Conservation (phyloP, 2,113 vertebrate species). For the Onychostoma macrolepis region DNA sequence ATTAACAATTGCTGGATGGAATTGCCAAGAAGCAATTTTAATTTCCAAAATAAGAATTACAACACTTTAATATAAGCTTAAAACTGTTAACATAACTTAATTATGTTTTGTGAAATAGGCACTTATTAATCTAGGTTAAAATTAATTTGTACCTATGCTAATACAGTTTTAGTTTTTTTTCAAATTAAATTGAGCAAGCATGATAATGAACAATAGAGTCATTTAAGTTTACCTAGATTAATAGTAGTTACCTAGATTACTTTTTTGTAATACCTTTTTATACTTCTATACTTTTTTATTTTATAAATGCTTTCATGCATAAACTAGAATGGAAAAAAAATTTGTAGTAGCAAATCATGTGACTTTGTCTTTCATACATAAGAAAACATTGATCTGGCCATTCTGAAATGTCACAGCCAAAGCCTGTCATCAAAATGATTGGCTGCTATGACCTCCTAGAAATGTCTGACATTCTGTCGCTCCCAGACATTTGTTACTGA, state of each 20-base stretch:
- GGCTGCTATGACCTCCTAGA: conserved; percentile 16
- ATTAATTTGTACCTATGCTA: background rate
- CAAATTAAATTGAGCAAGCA: background rate
- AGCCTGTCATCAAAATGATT: conserved; percentile 15
- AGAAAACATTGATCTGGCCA: background rate
- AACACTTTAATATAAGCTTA: background rate
- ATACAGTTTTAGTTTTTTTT: background rate
- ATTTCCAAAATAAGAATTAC: background rate
- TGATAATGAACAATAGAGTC: background rate
- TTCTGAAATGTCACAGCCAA: conserved; percentile 23
- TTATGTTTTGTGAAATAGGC: background rate
- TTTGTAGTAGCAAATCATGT: background rate
- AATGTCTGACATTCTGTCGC: conserved; percentile 3
- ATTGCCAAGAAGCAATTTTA: background rate
- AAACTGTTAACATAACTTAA: background rate
- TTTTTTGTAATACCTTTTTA: too few species aligned
- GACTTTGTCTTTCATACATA: background rate
- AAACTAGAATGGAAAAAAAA: too few species aligned
- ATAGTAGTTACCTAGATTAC: too few species aligned
- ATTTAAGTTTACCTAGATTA: background rate
- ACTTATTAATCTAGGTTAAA: background rate
- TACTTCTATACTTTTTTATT: background rate
- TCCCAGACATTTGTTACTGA: background rate
- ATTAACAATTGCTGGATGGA: background rate
- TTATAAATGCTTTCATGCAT: background rate